These are phyloP conservation scores for Peromyscus melanophrys DNA, from an alignment of 2,797 vertebrate species.

Conservation along the genomic window DNA sequence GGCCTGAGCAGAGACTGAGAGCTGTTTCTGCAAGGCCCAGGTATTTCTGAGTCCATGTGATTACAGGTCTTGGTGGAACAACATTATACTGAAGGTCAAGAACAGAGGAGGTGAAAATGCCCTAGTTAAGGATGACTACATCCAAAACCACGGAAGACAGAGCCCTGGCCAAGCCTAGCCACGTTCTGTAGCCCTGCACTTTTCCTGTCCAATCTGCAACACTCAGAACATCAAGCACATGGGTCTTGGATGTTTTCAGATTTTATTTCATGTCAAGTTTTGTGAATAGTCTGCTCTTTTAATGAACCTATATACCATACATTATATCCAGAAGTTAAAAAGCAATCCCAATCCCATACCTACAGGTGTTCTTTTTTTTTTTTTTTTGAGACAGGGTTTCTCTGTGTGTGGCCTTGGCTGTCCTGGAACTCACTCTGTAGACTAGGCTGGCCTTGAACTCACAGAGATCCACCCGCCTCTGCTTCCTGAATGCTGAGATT, in stretches of 20 bases:
- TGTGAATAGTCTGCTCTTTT: neutral
- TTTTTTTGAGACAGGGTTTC: neutral
- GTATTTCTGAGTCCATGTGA: neutral
- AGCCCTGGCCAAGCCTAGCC: fast-evolving
- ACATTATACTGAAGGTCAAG: neutral
- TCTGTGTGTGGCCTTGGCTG: neutral
- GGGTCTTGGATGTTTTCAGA: neutral
- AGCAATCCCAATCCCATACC: neutral
- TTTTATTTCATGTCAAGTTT: neutral
- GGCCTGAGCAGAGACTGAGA: neutral
- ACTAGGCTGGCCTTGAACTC: too few species aligned
- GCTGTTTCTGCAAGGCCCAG: neutral
- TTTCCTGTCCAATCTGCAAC: neutral
- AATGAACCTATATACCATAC: neutral
- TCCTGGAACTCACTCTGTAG: too few species aligned
- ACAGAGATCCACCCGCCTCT: neutral
- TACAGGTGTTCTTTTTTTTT: neutral
- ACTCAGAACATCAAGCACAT: neutral
- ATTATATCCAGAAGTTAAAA: neutral
- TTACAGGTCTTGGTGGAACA: neutral
- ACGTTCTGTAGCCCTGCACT: neutral
- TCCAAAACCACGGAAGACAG: neutral
- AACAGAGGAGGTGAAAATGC: neutral
- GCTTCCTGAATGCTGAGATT: neutral
- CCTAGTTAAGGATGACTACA: neutral